These are phyloP conservation scores for Baryphthengus martii DNA, from an alignment of 2,113 vertebrate genomes.

Conservation along the genomic window DNA sequence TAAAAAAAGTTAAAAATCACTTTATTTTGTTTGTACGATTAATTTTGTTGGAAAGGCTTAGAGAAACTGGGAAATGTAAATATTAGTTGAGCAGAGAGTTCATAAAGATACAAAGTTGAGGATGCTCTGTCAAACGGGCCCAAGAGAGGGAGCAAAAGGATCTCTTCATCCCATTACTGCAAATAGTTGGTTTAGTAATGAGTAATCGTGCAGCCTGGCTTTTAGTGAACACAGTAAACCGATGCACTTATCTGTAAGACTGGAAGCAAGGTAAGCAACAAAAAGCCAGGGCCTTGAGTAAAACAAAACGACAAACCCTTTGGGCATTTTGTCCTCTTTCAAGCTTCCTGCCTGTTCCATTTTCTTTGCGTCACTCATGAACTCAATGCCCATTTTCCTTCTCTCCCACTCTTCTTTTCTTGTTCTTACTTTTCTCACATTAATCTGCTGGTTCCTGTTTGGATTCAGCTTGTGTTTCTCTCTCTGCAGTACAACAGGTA, in stretches of 20 bases:
- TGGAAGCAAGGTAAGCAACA: constrained; percentile 67
- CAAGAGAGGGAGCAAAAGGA: constrained; percentile 42
- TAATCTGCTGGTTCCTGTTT: constrained; percentile 76
- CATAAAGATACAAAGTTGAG: constrained; percentile 43
- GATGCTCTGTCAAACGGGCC: constrained; percentile 13
- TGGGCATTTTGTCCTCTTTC: constrained; percentile 71
- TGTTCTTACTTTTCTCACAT: constrained; percentile 80
- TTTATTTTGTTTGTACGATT: neutral
- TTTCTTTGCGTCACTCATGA: constrained; percentile 77
- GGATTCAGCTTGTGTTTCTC: constrained; percentile 82
- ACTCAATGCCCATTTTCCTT: constrained; percentile 84
- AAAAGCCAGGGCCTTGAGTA: constrained; percentile 57
- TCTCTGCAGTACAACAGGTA: constrained; percentile 74
- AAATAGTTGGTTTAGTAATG: constrained; percentile 59
- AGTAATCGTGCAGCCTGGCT: neutral
- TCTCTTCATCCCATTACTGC: neutral
- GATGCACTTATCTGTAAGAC: constrained; percentile 34
- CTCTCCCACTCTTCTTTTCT: constrained; percentile 83
- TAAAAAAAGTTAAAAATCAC: neutral
- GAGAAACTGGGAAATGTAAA: constrained; percentile 18
- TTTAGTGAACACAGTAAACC: constrained; percentile 39
- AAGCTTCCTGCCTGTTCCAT: constrained; percentile 74
- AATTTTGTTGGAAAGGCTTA: neutral
- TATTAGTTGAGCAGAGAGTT: constrained; percentile 66
- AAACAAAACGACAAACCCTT: constrained; percentile 76